These are phyloP conservation scores for Leptonema lineaticorne DNA, from an alignment of 1,140 invertebrate species.

Conservation along the genomic window DNA sequence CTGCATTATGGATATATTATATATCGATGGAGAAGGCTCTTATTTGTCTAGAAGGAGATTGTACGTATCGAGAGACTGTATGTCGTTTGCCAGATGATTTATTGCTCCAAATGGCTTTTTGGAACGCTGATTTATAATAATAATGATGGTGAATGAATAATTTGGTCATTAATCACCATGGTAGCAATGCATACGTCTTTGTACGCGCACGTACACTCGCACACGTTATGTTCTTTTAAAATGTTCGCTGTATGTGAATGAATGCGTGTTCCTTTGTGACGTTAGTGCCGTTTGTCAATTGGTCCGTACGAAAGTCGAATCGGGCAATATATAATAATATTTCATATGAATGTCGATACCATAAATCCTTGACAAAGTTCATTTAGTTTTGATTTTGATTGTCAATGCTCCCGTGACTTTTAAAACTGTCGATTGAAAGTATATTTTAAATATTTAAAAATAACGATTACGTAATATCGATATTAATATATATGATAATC, in stretches of 20 bases:
- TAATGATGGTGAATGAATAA: conserved; percentile 41
- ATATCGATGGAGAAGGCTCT: conserved; percentile 13
- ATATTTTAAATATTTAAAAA: too few species aligned
- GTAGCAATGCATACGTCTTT: conserved; percentile 1
- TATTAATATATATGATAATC: too few species aligned
- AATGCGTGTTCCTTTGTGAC: conserved; percentile 21
- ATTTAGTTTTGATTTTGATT: too few species aligned
- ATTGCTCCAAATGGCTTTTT: conserved; percentile 40
- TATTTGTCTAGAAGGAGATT: conserved; percentile 32
- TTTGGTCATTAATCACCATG: conserved; percentile 38
- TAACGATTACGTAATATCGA: too few species aligned
- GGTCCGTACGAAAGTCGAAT: neutral
- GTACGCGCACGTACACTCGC: neutral
- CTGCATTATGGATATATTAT: conserved; percentile 26
- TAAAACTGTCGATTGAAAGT: too few species aligned
- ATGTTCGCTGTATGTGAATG: too few species aligned
- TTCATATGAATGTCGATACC: too few species aligned
- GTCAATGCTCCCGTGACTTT: too few species aligned
- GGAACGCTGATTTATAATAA: conserved; percentile 39
- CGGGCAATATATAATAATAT: too few species aligned
- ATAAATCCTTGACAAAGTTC: too few species aligned
- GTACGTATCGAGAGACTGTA: conserved; percentile 29
- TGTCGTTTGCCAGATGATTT: conserved; percentile 36
- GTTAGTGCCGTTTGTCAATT: conserved; percentile 19
- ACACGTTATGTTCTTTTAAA: too few species aligned